Base-by-base conservation (phyloP, 2,113 vertebrate species). In the Pachyramphus minor region DNA sequence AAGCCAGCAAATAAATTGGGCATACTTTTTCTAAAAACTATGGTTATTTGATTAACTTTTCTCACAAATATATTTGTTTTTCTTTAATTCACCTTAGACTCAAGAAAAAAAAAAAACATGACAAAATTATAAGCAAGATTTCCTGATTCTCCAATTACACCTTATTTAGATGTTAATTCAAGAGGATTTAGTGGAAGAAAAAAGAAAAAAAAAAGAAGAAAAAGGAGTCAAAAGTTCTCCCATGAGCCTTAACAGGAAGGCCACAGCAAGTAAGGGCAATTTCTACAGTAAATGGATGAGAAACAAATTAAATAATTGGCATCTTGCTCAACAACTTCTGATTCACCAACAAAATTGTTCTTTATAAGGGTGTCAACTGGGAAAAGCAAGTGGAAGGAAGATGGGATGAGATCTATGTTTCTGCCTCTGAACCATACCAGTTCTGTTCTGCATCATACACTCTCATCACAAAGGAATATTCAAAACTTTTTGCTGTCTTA, bases 1-100 rank as follows among this genome's bases (percentile, higher is more conserved):
- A 97, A 97, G 94, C 27, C 8, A 86, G 63, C 16, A 93, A 95
- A 97, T 94, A 97, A 96, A 84, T 52, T 80, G 92, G 81, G 42
- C 45, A 90, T 89, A 78, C 41, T 83, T 90, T 94, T 96, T 91
- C 71, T 91, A 12, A 94, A 96, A 95, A 53, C 14, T 13, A 14
- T 47, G 8, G 44, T 92, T 86, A 7, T 44, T 93, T 44, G 6
- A 21, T 95, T 93, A 94, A 89, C 53, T 78, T 93, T 87, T 95
- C 69, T 95, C 69, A 60, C 67, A 91, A 86, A 84, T 53, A 27
- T 31, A 2, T 22, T 37, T 92, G 35, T 22, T 91, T 90, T 91
- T 89, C 77, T 87, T 56, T 79, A 84, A 87, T 87, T 94, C 44
- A n/a, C 31, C 60, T 41, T 55, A 95, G 88, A 86, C 7, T 94